Evolutionary conservation across 1,140 invertebrate species (phyloP), one percentile per base, ranked within the genome.

Genomic region (Macrobrachium rosenbergii): DNA sequence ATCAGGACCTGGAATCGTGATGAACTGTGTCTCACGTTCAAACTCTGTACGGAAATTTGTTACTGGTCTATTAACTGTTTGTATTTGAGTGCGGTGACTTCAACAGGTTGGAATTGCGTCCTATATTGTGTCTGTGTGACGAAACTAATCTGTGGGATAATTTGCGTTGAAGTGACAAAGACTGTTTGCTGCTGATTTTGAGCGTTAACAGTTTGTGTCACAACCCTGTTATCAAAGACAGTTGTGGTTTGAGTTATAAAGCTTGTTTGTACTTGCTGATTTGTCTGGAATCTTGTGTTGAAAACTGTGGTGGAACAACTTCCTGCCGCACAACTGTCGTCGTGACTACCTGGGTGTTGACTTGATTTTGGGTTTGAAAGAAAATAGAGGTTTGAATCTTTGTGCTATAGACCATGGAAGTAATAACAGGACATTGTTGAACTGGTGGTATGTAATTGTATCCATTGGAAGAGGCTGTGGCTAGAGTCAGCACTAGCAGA

Each of bases 401-500:
- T 7, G 67, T 81, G 59, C 63, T 43, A n/a, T 73, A 81, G 11
- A 87, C 37, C 19, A 87, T 37, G 10, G 84, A 87, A 5, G 78
- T 87, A 59, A 81, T 75, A 5, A 58, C 11, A 23, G 84, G 84
- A 63, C 84, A 87, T 7, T 21, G 69, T n/a, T n/a, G 75, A 58
- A 63, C 62, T 21, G 78, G 84, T 2, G 64, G 16, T 12, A 72
- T 75, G 78, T 75, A 87, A 43, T 86, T 69, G 45, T 69, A 21
- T 69, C 76, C 77, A 23, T 81, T 52, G 16, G 84, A 69, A 59
- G 64, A 60, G 12, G 84, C 84, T 28, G 69, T 75, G 69, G 84
- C 84, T 64, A 87, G 78, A 52, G 21, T n/a, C 67, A 52, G 69
- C 84, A 87, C 23, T 69, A 87, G 78, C 84, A 87, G 84, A 64